Evolutionary conservation across 2,113 vertebrate species (phyloP).

Genomic region (Nesoenas mayeri): DNA sequence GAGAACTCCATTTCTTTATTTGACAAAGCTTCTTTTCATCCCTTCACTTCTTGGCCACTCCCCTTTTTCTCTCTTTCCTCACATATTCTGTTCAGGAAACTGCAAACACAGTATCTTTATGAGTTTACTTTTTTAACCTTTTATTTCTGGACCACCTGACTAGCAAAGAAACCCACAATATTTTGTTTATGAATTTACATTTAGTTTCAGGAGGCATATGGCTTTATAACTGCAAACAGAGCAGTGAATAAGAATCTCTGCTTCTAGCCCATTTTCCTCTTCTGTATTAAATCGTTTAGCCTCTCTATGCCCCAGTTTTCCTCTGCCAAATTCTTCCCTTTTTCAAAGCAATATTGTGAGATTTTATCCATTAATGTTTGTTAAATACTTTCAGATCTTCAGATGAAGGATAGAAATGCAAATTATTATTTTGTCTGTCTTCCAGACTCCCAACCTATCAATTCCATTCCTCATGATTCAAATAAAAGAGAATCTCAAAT

Average conservation of each 20-base stretch:
- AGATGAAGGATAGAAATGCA: not conserved
- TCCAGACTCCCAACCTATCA: not conserved
- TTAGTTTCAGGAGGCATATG: not conserved
- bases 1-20: not conserved
- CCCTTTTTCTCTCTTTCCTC: not conserved
- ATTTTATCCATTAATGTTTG: not conserved
- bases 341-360: not conserved
- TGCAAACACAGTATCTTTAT: not conserved
- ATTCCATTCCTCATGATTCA: slow-evolving; percentile 3
- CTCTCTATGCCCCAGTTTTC: not conserved
- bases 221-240: not conserved
- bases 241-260: not conserved
- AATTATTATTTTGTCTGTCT: not conserved
- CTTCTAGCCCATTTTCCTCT: not conserved
- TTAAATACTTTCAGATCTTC: slow-evolving; percentile 2
- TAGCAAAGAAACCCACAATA: not conserved
- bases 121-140: not conserved
- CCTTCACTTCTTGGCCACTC: not conserved
- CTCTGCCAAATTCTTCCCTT: not conserved
- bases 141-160: not conserved
- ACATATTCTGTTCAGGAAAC: not conserved
- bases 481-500: slow-evolving; percentile 18
- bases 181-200: not conserved
- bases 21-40: not conserved
- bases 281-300: not conserved